Percentiles rank a stretch among this genome's conserved stretches.
Evolutionary conservation across 2,113 vertebrate genomes (phyloP).

Genomic region (Paradisaea rubra): DNA sequence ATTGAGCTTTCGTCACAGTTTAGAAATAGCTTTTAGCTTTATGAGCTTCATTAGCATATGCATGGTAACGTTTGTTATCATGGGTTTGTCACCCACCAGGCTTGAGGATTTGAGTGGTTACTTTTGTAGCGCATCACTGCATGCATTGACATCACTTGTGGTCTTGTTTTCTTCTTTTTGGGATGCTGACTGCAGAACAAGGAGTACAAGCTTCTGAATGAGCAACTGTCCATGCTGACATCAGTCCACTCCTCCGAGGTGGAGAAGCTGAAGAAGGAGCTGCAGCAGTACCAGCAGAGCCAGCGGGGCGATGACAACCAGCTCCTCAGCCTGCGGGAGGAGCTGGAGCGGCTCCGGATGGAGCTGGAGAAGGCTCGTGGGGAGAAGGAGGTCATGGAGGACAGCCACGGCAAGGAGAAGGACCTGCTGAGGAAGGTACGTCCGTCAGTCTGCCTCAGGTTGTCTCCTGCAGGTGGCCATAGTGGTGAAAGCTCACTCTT

Average conservation of each 20-base stretch:
- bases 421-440: slow-evolving; percentile 75
- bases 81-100: not conserved
- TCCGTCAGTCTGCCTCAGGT: not conserved
- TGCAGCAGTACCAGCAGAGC: slow-evolving; percentile 70
- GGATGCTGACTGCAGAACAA: slow-evolving; percentile 72
- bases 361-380: slow-evolving; percentile 75
- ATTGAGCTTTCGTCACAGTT: not conserved
- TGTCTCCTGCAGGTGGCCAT: not conserved
- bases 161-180: not conserved
- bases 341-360: slow-evolving; percentile 72
- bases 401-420: slow-evolving; percentile 79
- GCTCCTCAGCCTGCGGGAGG: slow-evolving; percentile 76
- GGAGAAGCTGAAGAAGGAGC: slow-evolving; percentile 82
- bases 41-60: not conserved
- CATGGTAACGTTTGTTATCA: accelerated
- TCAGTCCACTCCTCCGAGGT: slow-evolving; percentile 70
- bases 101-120: not conserved
- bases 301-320: slow-evolving; percentile 43
- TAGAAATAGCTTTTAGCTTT: not conserved
- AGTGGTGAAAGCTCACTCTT: not conserved
- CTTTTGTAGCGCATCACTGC: not conserved
- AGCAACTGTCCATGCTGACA: slow-evolving; percentile 70
- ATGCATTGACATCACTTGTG: not conserved
- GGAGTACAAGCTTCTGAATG: slow-evolving; percentile 75
- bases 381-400: slow-evolving; percentile 75